These are phyloP conservation scores for Neocrepidodera transversa DNA, from an alignment of 2,888 invertebrate species.

Conservation along the genomic window DNA sequence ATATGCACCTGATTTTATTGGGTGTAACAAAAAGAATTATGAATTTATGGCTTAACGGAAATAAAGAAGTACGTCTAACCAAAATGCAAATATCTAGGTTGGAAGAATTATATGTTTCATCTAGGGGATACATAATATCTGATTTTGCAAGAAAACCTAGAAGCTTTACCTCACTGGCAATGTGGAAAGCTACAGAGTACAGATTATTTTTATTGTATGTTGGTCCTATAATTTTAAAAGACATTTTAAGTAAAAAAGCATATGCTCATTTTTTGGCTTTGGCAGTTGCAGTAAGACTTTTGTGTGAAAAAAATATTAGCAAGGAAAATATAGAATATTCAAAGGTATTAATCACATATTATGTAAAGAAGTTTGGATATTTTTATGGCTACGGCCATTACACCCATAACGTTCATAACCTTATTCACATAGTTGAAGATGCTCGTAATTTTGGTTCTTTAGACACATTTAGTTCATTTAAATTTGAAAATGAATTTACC, in stretches of 20 bases:
- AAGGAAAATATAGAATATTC: constrained; percentile 23
- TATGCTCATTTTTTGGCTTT: constrained; percentile 23
- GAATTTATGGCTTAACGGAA: constrained; percentile 18
- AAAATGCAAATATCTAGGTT: background rate
- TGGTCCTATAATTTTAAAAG: too few species aligned
- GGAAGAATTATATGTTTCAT: too few species aligned
- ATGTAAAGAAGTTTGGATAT: background rate
- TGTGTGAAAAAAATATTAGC: constrained; percentile 17
- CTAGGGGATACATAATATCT: too few species aligned
- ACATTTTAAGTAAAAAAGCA: background rate
- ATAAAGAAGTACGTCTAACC: constrained; percentile 9
- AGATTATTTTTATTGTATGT: too few species aligned
- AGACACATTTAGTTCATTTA: constrained; percentile 24
- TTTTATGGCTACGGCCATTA: constrained; percentile 15
- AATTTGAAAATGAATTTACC: too few species aligned
- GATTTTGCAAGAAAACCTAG: too few species aligned
- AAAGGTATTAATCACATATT: background rate
- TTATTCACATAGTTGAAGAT: constrained; percentile 20
- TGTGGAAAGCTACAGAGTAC: too few species aligned
- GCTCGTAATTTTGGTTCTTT: constrained; percentile 6
- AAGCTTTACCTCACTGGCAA: too few species aligned
- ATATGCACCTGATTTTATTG: constrained; percentile 10
- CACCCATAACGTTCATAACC: constrained; percentile 21
- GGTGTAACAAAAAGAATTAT: constrained; percentile 20
- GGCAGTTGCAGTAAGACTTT: constrained; percentile 20